Evolutionary conservation across 2,888 invertebrate species (phyloP).

Genomic region (Phyllotreta striolata): DNA sequence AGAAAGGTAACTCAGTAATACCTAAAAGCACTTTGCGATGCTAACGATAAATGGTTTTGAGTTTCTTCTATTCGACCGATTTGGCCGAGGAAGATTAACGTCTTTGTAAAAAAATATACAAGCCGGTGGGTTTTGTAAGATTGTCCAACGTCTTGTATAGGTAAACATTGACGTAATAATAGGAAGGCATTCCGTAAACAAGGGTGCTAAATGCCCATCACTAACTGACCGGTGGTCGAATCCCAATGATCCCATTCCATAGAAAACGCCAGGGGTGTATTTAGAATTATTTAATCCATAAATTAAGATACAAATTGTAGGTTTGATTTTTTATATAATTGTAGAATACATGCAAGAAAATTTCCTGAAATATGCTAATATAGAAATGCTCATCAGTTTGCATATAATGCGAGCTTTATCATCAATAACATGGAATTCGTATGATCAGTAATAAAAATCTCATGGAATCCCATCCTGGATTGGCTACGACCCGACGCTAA

Average conservation of each 20-base stretch:
- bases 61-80: conserved; percentile 8
- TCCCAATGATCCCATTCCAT: conserved; percentile 23
- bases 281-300: conserved; percentile 23
- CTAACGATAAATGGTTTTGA: too few species aligned
- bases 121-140: conserved; percentile 19
- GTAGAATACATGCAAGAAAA: too few species aligned
- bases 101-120: conserved; percentile 11
- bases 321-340: too few species aligned
- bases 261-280: conserved; percentile 31
- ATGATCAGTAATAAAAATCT: background rate
- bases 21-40: too few species aligned
- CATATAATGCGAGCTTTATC: too few species aligned
- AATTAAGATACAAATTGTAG: too few species aligned
- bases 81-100: conserved; percentile 18
- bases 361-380: too few species aligned
- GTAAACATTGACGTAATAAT: conserved; percentile 58
- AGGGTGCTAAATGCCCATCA: conserved; percentile 58
- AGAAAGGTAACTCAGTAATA: conserved; percentile 20
- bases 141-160: conserved; percentile 26
- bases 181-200: conserved; percentile 59
- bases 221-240: conserved; percentile 59
- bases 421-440: background rate
- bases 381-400: too few species aligned
- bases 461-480: conserved; percentile 24
- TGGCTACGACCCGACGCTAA: conserved; percentile 44